phyloP scores from a whole-genome alignment of 2,888 invertebrate species.

The Clistopyga incitator region DNA sequence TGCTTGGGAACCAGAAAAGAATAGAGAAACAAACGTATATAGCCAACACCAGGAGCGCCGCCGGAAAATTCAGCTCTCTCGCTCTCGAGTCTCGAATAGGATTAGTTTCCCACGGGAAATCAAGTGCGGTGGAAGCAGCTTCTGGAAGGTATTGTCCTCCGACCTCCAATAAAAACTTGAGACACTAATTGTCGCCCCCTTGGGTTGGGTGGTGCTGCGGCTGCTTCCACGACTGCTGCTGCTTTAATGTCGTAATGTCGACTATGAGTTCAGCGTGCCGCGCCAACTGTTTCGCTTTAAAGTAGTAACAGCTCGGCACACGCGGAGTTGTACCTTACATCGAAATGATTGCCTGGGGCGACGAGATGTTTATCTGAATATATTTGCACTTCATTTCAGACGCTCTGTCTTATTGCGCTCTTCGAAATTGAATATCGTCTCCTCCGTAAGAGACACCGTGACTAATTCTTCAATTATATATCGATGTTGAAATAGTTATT shows the following conservation, averaged over 20 bases:
- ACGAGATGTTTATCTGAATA: conserved; percentile 18
- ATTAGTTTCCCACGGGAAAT: conserved; percentile 82
- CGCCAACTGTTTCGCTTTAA: conserved; percentile 24
- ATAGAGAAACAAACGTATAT: conserved; percentile 44
- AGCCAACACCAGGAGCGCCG: conserved; percentile 39
- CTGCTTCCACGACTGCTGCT: conserved; percentile 32
- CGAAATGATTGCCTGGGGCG: conserved; percentile 33
- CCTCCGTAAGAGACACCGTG: background rate
- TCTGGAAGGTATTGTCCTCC: conserved; percentile 78
- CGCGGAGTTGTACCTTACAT: conserved; percentile 16
- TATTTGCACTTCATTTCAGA: conserved; percentile 12
- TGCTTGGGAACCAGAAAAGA: conserved; percentile 55
- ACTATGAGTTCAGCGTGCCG: conserved; percentile 19
- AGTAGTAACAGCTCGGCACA: conserved; percentile 22
- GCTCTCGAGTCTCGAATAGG: conserved; percentile 70
- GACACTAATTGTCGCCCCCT: conserved; percentile 79
- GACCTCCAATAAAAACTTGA: conserved; percentile 79
- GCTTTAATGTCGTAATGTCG: conserved; percentile 39
- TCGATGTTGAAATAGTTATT: background rate
- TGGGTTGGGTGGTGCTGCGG: conserved; percentile 37
- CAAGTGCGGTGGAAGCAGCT: conserved; percentile 74
- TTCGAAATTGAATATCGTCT: conserved; percentile 26
- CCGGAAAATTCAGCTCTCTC: conserved; percentile 47
- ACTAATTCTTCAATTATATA: conserved; percentile 22
- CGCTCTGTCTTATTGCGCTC: conserved; percentile 5